These are phyloP conservation scores for Galerucella calmariensis DNA, from an alignment of 2,888 invertebrate species.

Conservation along the genomic window DNA sequence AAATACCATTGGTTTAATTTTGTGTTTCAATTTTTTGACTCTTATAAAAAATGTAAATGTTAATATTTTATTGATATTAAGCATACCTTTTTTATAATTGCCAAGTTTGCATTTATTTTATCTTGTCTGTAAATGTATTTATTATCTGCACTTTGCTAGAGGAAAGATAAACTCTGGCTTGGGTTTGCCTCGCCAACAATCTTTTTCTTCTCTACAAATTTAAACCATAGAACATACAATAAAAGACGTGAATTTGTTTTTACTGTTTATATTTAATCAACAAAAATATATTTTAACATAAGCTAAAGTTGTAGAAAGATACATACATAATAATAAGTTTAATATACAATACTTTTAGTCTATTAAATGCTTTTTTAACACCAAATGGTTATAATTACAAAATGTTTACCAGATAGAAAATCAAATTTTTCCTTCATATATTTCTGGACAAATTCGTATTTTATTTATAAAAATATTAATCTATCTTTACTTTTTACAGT, in stretches of 20 bases:
- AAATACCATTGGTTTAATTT: too few species aligned
- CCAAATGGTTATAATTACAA: background rate
- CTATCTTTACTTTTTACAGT: background rate
- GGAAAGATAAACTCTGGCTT: too few species aligned
- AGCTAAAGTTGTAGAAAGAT: conserved; percentile 10
- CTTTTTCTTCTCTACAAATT: background rate
- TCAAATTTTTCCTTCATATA: background rate
- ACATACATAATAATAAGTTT: conserved; percentile 10
- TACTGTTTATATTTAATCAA: background rate
- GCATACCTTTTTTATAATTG: too few species aligned
- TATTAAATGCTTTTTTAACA: conserved; percentile 9
- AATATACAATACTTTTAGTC: conserved; percentile 20
- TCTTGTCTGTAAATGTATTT: too few species aligned
- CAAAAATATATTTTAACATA: conserved; percentile 12
- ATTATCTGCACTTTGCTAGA: too few species aligned
- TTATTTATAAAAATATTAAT: background rate
- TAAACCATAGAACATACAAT: too few species aligned
- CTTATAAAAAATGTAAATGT: too few species aligned
- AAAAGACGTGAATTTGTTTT: background rate
- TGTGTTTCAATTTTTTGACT: too few species aligned
- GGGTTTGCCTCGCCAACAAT: background rate
- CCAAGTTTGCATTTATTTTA: too few species aligned
- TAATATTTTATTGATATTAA: too few species aligned
- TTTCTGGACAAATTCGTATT: background rate
- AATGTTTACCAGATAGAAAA: conserved; percentile 7